Evolutionary conservation across 2,797 vertebrate genomes (phyloP).

Genomic region (Semaprochilodus insignis): DNA sequence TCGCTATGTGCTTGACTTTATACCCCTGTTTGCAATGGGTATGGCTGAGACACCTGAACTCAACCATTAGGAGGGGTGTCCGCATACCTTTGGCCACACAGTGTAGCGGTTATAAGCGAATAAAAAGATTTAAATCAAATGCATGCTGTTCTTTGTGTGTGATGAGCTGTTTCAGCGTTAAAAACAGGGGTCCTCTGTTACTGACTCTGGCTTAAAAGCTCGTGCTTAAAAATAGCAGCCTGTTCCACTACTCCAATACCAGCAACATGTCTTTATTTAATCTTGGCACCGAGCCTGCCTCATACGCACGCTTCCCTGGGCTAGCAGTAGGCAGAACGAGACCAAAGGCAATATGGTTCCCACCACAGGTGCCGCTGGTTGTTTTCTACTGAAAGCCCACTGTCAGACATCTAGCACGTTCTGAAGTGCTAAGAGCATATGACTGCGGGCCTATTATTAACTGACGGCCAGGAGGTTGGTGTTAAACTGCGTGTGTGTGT

Average conservation of each 20-base stretch:
- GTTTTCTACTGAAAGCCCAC: background rate
- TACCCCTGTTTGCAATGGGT: no score
- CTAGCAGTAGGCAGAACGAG: conserved; percentile 6
- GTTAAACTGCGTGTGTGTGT: background rate
- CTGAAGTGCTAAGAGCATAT: conserved; percentile 2
- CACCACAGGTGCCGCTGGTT: conserved; percentile 17
- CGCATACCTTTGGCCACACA: no score
- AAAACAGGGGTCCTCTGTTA: background rate
- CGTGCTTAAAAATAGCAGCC: conserved; percentile 2
- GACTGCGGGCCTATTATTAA: conserved; percentile 36
- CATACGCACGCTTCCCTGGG: background rate
- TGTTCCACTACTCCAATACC: background rate
- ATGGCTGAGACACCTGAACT: no score
- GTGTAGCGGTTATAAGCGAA: no score
- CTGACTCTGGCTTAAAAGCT: background rate
- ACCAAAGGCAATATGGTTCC: conserved; percentile 30
- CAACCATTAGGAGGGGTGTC: no score
- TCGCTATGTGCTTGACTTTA: no score
- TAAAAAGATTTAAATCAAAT: background rate
- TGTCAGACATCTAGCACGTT: background rate
- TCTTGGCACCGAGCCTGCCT: conserved; percentile 6
- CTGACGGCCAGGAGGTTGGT: conserved; percentile 28
- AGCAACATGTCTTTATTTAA: conserved; percentile 34
- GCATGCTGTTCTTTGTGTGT: background rate
- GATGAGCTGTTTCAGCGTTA: background rate